Conservation (phyloP, 2,888 invertebrate species). For the Sinelater perroti region DNA sequence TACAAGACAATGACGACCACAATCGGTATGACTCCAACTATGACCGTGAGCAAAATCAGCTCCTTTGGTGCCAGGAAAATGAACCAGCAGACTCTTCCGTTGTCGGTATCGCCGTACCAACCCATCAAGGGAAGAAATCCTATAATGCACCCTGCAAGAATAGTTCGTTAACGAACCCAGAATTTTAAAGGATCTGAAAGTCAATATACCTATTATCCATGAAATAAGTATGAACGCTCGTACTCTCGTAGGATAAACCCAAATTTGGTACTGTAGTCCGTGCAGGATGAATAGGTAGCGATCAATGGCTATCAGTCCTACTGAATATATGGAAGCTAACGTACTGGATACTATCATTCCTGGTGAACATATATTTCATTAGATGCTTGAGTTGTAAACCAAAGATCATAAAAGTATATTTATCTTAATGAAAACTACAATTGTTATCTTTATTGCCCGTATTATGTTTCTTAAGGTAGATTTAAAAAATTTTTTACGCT, state of each 20-base stretch:
- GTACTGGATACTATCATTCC: constrained; percentile 72
- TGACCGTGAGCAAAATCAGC: constrained; percentile 65
- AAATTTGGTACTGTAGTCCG: constrained; percentile 70
- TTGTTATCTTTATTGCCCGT: too few species aligned
- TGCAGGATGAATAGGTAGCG: constrained; percentile 72
- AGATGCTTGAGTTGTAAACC: too few species aligned
- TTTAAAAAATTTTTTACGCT: too few species aligned
- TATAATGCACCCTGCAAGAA: constrained; percentile 63
- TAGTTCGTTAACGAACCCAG: not conserved
- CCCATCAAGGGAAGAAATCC: constrained; percentile 70
- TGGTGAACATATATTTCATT: constrained; percentile 52
- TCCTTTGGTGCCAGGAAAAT: constrained; percentile 65
- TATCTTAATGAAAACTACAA: too few species aligned
- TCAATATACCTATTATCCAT: constrained; percentile 66
- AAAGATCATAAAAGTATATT: too few species aligned
- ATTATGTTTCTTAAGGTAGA: too few species aligned
- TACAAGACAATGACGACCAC: constrained; percentile 63
- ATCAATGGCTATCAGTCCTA: constrained; percentile 71
- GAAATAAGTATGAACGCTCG: constrained; percentile 65
- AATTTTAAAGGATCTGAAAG: not conserved
- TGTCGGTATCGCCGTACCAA: constrained; percentile 64
- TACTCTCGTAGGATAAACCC: constrained; percentile 68
- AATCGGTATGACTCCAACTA: constrained; percentile 66
- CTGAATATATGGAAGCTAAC: constrained; percentile 70
- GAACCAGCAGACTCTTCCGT: constrained; percentile 67